A percentile compares a stretch with the other conserved stretches of the same genome.
These are phyloP conservation scores for Anas platyrhynchos DNA, from an alignment of 2,113 vertebrate species.

Conservation along the genomic window DNA sequence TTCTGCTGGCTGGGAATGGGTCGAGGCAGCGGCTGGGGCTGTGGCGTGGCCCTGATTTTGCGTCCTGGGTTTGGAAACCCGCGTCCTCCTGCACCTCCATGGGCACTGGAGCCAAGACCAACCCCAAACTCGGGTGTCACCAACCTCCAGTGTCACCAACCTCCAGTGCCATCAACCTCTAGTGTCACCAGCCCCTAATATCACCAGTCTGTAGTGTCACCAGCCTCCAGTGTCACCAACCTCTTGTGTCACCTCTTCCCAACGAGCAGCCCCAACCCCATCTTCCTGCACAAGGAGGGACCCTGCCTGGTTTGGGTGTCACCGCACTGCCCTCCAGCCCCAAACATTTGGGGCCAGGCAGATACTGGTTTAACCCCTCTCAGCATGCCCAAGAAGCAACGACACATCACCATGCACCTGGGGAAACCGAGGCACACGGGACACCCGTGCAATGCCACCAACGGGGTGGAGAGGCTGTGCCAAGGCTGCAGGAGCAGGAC, in stretches of 20 bases:
- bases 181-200: background rate
- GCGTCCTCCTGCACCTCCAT: background rate
- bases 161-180: background rate
- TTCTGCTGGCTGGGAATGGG: background rate
- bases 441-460: rapidly evolving
- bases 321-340: rapidly evolving
- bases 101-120: rapidly evolving
- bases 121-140: background rate
- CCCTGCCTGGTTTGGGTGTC: rapidly evolving
- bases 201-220: background rate
- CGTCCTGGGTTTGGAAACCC: background rate
- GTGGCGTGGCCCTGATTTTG: background rate
- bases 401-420: rapidly evolving
- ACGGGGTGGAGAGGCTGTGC: background rate
- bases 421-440: background rate
- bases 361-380: background rate
- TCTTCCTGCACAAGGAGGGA: rapidly evolving
- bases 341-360: background rate
- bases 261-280: background rate
- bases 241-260: background rate
- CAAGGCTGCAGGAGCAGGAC: too few species aligned
- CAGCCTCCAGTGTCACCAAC: too few species aligned
- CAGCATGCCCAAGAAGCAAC: rapidly evolving
- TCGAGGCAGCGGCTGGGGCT: background rate
- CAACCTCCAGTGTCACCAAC: background rate